Evolutionary conservation across 1,140 invertebrate species (phyloP).

Genomic region (Drosophila saltans): DNA sequence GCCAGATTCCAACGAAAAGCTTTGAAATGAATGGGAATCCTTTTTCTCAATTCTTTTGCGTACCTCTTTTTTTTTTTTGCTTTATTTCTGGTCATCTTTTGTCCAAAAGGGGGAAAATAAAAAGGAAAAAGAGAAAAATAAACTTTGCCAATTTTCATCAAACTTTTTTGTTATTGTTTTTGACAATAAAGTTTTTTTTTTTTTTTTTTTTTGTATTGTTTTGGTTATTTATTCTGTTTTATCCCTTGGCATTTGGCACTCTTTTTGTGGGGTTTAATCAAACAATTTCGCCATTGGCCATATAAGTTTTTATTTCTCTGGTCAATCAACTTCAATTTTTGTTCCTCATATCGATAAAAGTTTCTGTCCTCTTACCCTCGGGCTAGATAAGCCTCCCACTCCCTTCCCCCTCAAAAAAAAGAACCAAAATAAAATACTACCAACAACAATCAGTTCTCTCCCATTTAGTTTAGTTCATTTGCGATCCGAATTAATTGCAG

Average conservation of each 20-base stretch:
- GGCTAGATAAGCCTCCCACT: not conserved
- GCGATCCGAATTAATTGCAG: constrained; percentile 69
- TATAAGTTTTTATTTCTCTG: constrained; percentile 1
- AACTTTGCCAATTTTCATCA: not conserved
- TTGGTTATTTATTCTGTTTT: no score
- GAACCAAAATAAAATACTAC: constrained; percentile 25
- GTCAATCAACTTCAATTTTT: constrained; percentile 9
- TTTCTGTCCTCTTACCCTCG: not conserved
- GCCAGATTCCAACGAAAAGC: no score
- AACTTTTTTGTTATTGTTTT: constrained; percentile 13
- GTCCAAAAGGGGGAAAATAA: not conserved
- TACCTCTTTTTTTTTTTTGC: no score
- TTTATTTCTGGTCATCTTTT: not conserved
- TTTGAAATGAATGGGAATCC: no score
- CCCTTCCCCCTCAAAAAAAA: constrained; percentile 23
- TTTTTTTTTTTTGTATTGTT: not conserved
- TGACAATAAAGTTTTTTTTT: constrained; percentile 43
- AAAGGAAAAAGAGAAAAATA: not conserved
- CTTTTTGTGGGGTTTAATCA: not conserved
- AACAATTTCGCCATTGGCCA: constrained; percentile 5
- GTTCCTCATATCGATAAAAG: constrained; percentile 1
- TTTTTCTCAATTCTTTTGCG: no score
- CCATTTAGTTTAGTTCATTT: constrained; percentile 21
- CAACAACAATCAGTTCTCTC: constrained; percentile 32
- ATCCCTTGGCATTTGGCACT: not conserved